Evolutionary conservation across 2,797 vertebrate genomes (phyloP).

Genomic region (Sitta carolinensis): DNA sequence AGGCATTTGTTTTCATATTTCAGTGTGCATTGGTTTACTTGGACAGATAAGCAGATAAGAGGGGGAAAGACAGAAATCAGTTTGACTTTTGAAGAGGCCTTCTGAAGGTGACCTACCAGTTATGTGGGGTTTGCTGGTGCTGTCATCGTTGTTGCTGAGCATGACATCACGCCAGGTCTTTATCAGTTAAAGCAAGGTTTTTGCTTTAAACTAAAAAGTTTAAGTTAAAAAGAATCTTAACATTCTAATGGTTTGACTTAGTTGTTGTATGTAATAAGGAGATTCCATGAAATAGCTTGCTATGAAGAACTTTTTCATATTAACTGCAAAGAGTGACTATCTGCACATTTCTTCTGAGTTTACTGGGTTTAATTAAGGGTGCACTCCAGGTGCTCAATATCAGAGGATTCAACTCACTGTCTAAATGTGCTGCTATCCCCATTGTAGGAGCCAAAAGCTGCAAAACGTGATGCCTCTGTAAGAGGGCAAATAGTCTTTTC

Average conservation of each 20-base stretch:
- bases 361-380: neutral
- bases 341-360: neutral
- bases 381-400: neutral
- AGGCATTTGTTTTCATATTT: neutral
- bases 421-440: neutral
- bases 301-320: neutral
- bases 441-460: neutral
- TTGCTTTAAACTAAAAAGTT: neutral
- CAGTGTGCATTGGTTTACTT: neutral
- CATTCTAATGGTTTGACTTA: neutral
- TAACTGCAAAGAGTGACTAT: neutral
- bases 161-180: neutral
- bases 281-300: neutral
- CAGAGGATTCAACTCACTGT: neutral
- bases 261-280: neutral
- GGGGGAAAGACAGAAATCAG: neutral
- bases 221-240: neutral
- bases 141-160: neutral
- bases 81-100: neutral
- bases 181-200: neutral
- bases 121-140: neutral
- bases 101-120: neutral
- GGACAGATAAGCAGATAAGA: neutral
- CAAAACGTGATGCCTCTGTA: neutral
- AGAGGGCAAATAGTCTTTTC: neutral